Base-by-base conservation (phyloP, 2,113 vertebrate species). In the Riparia riparia region DNA sequence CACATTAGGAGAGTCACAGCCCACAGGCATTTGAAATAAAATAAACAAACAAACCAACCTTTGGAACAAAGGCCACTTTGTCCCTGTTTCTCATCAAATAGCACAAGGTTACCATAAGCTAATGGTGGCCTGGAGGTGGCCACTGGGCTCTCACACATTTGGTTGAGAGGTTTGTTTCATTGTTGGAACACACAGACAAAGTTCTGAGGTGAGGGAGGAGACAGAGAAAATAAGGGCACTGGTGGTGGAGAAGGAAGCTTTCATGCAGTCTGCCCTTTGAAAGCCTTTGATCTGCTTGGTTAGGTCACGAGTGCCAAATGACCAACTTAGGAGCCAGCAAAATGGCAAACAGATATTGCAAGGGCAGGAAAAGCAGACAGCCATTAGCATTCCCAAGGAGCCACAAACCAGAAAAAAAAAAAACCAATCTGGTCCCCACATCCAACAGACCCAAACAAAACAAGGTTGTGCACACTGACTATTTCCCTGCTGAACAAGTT, bases 341-440 rank as follows among this genome's bases (percentile, higher is more conserved):
- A 96, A 95, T 57, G 86, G 94, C 96, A 97, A 97, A 96, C 95
- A 97, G 96, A 96, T 95, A 96, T 94, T 97, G 74, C 68, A 92
- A 81, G 89, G 91, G 93, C 91, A 95, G 95, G 93, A 96, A 97
- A 97, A 97, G 95, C 89, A 97, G 96, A 87, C 95, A 93, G 70
- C 71, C 93, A 97, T 95, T 94, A 97, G 93, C 93, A 95, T 96
- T 97, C 96, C 92, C 93, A 69, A 85, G 89, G 89, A 96, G 93
- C 95, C 97, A 95, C 95, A 97, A 96, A 96, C 94, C 95, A 96
- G 80, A 66, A 87, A 74, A 93, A 79, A 58, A 58, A 63, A 82
- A 57, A 24, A 54, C 17, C 51, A 90, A 90, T 69, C 94, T 42
- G 7, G 61, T 86, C 86, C 79, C 93, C 96, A 97, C 95, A 97